Evolutionary conservation across 2,797 vertebrate species (phyloP).

Genomic region (Microtus obscurus): DNA sequence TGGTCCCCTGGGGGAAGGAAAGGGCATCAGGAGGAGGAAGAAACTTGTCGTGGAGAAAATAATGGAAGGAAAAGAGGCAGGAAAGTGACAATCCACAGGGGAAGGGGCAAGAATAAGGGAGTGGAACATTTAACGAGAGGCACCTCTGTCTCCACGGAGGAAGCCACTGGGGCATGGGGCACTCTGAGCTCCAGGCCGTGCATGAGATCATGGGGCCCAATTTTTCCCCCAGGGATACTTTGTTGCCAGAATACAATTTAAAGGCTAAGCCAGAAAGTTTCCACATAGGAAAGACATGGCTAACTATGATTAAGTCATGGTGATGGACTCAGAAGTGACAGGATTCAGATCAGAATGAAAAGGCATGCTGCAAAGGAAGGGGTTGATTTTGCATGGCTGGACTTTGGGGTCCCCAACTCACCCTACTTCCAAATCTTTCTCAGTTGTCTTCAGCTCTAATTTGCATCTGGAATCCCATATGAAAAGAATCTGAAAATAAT

Average conservation of each 20-base stretch:
- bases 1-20: neutral
- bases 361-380: neutral
- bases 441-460: neutral
- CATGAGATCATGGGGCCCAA: neutral
- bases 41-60: constrained; percentile 68
- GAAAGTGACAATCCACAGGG: constrained; percentile 58
- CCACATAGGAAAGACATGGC: constrained; percentile 67
- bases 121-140: neutral
- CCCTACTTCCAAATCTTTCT: constrained; percentile 18
- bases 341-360: constrained; percentile 62
- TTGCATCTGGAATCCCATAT: neutral
- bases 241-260: constrained; percentile 67
- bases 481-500: constrained; percentile 20
- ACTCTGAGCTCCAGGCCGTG: neutral
- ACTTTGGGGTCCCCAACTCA: neutral
- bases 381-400: neutral
- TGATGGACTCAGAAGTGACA: constrained; percentile 45
- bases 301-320: constrained; percentile 59
- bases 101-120: constrained; percentile 55
- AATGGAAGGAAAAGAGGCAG: constrained; percentile 76
- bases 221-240: constrained; percentile 55
- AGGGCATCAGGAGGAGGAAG: constrained; percentile 23
- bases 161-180: neutral
- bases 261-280: constrained; percentile 57
- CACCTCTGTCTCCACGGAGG: neutral